Percentiles rank a stretch among this genome's conserved stretches.
phyloP scores from a whole-genome alignment of 2,113 vertebrate species.

The Sardina pilchardus region DNA sequence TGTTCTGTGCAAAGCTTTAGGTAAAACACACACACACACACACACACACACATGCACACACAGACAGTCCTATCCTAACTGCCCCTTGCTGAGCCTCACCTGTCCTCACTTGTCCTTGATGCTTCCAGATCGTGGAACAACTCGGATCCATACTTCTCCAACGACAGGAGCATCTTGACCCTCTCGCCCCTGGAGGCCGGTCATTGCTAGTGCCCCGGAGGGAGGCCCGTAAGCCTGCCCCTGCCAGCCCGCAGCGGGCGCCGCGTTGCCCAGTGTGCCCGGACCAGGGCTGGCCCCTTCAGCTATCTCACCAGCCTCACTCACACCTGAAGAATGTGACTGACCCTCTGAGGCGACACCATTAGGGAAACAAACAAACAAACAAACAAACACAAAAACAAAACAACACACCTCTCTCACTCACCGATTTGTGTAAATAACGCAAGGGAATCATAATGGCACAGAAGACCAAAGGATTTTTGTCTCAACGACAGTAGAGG shows the following conservation, averaged over 20 bases:
- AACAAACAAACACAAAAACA: no score
- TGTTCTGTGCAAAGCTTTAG: constrained; percentile 47
- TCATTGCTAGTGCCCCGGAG: constrained; percentile 75
- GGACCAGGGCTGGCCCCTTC: background rate
- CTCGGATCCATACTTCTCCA: constrained; percentile 87
- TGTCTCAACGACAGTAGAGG: background rate
- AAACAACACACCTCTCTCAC: background rate
- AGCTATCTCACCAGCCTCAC: background rate
- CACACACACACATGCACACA: background rate
- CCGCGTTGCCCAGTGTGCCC: background rate
- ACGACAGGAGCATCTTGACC: constrained; percentile 93
- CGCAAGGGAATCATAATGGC: constrained; percentile 19
- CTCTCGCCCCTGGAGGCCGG: constrained; percentile 89
- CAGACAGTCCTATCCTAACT: background rate
- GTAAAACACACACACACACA: background rate
- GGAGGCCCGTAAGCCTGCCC: background rate
- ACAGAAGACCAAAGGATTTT: constrained; percentile 67
- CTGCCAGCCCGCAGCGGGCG: background rate
- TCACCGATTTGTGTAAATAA: background rate
- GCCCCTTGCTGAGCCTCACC: background rate
- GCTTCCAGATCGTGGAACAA: constrained; percentile 93
- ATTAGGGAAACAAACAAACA: background rate
- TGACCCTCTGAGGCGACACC: background rate
- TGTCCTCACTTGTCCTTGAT: constrained; percentile 69
- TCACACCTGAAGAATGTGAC: constrained; percentile 16